Base-by-base conservation (phyloP, 2,888 invertebrate species). In the Drosophila pseudotalamancana region DNA sequence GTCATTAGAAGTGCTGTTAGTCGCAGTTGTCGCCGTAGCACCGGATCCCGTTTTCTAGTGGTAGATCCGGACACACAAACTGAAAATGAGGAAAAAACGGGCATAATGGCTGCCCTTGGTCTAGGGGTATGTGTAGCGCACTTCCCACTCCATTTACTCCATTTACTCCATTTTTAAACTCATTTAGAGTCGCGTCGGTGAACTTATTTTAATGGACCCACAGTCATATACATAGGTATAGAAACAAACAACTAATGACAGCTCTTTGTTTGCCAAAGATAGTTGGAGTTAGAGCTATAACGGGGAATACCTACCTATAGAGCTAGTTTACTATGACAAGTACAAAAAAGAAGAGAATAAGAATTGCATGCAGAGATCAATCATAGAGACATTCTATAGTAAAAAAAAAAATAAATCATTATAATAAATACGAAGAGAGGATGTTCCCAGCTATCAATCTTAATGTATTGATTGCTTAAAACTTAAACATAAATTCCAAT, bases 131-230 rank as follows among this genome's bases (percentile, higher is more conserved):
- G 54, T 34, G 21, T n/a, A 46, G 31, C 31, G 49, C 14, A 23
- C 34, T 32, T 25, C 48, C 56, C 63, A 68, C 70, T 67, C 74
- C 79, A 74, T 72, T 87, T 83, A 81, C 87, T 87, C 75, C 81
- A 83, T 86, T 84, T n/a, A n/a, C n/a, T n/a, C n/a, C n/a, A n/a
- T n/a, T 83, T 83, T 86, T 69, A 77, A 84, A 72, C 72, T 70
- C 72, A 80, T 82, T 83, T 83, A 31, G 71, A 48, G 18, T 37
- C 19, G 42, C 18, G 42, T 27, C 42, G 42, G 49, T 72, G 59
- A 43, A 63, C 63, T 59, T 51, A 55, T 61, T 83, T 70, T 80
- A 76, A 83, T 76, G 83, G 60, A 59, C 31, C 39, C 34, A 16
- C 34, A 42, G 37, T 9, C 23, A 27, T 27, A 27, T 21, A 25